phyloP scores from a whole-genome alignment of 2,888 invertebrate species.

The Tetragnatha montana region DNA sequence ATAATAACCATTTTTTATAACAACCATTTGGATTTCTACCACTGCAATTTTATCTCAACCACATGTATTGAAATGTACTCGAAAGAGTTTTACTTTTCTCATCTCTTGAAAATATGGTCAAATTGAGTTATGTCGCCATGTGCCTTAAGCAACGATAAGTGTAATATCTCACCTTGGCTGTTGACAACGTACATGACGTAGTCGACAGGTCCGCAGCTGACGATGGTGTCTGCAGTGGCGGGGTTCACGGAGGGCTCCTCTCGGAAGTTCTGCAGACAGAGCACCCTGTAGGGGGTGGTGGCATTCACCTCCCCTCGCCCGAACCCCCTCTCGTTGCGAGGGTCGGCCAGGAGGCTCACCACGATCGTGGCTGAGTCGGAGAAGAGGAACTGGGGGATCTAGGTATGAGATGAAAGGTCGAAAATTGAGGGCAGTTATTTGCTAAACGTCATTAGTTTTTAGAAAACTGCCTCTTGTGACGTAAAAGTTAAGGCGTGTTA shows the following conservation, averaged over 20 bases:
- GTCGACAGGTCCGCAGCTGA: slow-evolving; percentile 55
- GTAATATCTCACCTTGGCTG: slow-evolving; percentile 59
- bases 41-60: neutral
- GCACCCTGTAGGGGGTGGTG: slow-evolving; percentile 71
- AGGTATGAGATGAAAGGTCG: slow-evolving; percentile 3
- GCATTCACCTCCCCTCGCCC: slow-evolving; percentile 70
- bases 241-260: slow-evolving; percentile 57
- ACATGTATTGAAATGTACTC: neutral
- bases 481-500: neutral
- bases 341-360: slow-evolving; percentile 72
- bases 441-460: neutral
- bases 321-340: slow-evolving; percentile 71
- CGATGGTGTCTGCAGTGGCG: slow-evolving; percentile 48
- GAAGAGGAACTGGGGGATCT: slow-evolving; percentile 72
- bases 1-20: neutral
- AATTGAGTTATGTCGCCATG: neutral
- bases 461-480: neutral
- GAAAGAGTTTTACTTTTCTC: neutral
- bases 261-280: slow-evolving; percentile 69
- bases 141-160: neutral
- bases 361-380: slow-evolving; percentile 70
- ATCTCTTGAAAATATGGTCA: neutral
- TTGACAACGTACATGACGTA: slow-evolving; percentile 66
- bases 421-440: neutral
- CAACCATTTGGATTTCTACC: neutral